phyloP scores from a whole-genome alignment of 2,113 vertebrate species.

The Thamnaconus septentrionalis region DNA sequence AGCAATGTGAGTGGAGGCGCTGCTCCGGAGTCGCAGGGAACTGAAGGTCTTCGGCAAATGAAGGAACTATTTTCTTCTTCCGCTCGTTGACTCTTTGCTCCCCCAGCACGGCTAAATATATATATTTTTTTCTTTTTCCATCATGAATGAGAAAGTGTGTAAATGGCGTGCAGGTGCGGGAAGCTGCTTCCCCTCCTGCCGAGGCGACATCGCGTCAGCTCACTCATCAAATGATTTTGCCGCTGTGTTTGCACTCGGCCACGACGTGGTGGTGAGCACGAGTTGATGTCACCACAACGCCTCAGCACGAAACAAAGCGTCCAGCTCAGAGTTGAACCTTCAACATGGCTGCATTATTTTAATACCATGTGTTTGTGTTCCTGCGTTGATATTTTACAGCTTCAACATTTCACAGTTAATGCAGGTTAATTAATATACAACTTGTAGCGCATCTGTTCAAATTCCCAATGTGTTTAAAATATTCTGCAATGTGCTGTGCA shows the following conservation, averaged over 20 bases:
- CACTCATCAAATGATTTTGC: constrained; percentile 70
- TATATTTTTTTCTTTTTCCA: constrained; percentile 27
- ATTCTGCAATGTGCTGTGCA: too few relatives aligned
- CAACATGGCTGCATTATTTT: constrained; percentile 32
- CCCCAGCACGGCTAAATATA: constrained; percentile 21
- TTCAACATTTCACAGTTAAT: too few relatives aligned
- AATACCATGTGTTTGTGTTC: too few relatives aligned
- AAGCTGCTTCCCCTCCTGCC: constrained; percentile 46
- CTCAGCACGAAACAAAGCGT: constrained; percentile 49
- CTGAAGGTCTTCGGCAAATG: constrained; percentile 41
- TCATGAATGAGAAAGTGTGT: constrained; percentile 63
- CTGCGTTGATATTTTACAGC: too few relatives aligned
- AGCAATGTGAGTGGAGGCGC: constrained; percentile 35
- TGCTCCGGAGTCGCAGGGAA: constrained; percentile 48
- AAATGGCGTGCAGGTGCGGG: constrained; percentile 58
- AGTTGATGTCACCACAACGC: constrained; percentile 69
- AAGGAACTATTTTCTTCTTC: constrained; percentile 33
- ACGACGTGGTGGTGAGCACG: constrained; percentile 53
- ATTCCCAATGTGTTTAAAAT: too few relatives aligned
- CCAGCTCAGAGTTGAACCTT: constrained; percentile 58
- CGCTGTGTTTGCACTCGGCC: constrained; percentile 64
- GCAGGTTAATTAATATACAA: too few relatives aligned
- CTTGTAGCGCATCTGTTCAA: too few relatives aligned
- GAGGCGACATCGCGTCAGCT: constrained; percentile 65
- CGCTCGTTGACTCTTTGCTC: not conserved